phyloP scores from a whole-genome alignment of 2,888 invertebrate species.

The Tetramorium bicarinatum region DNA sequence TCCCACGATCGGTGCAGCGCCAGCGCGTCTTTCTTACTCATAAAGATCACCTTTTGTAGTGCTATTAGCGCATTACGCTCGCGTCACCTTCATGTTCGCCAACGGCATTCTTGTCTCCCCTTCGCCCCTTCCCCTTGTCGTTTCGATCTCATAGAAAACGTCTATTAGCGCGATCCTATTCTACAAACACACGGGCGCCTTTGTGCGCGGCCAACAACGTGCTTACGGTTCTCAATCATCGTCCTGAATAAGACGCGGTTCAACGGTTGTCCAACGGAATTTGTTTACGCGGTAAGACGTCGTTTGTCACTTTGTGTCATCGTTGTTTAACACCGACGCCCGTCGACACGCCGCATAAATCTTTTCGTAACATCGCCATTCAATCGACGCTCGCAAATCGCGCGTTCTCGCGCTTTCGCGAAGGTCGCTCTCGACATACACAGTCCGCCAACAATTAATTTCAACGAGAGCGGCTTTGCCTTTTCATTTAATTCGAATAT shows the following conservation, averaged over 20 bases:
- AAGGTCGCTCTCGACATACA: background rate
- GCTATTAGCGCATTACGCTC: constrained; percentile 47
- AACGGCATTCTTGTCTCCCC: constrained; percentile 5
- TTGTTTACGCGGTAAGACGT: constrained; percentile 41
- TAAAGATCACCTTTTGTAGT: constrained; percentile 56
- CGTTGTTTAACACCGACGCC: constrained; percentile 3
- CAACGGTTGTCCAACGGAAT: constrained; percentile 27
- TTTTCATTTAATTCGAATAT: background rate
- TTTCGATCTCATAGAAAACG: constrained; percentile 50
- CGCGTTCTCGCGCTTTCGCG: background rate
- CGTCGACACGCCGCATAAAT: constrained; percentile 23
- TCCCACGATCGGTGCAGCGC: constrained; percentile 34
- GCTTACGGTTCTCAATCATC: constrained; percentile 47
- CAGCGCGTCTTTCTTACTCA: constrained; percentile 24
- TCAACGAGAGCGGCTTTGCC: background rate
- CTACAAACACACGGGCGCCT: constrained; percentile 38
- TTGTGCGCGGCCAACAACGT: constrained; percentile 44
- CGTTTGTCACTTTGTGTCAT: constrained; percentile 33
- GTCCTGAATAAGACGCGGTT: constrained; percentile 26
- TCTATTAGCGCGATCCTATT: constrained; percentile 57
- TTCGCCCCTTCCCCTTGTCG: background rate
- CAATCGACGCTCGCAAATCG: constrained; percentile 29
- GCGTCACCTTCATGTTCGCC: constrained; percentile 38
- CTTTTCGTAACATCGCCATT: constrained; percentile 15
- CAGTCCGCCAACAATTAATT: background rate